A percentile compares a stretch with the other conserved stretches of the same genome.
These are phyloP conservation scores for Cetoscarus ocellatus DNA, from an alignment of 2,797 vertebrate species.

Conservation along the genomic window DNA sequence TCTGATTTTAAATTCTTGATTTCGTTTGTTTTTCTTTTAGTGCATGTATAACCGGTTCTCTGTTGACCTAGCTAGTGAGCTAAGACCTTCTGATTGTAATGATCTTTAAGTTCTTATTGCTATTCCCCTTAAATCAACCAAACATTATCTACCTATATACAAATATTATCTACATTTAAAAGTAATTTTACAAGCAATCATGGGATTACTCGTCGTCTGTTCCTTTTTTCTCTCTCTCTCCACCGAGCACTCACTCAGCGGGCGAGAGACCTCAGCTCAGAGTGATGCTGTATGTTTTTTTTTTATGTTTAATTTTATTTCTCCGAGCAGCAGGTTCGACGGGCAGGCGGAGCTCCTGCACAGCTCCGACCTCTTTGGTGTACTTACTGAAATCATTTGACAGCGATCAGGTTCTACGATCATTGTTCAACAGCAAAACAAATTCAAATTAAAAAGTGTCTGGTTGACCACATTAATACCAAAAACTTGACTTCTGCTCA, in stretches of 20 bases:
- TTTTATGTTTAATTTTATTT: conserved; percentile 44
- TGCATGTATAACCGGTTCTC: conserved; percentile 79
- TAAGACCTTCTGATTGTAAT: conserved; percentile 85
- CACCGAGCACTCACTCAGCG: conserved; percentile 65
- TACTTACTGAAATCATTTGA: conserved; percentile 68
- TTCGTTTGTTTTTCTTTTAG: conserved; percentile 44
- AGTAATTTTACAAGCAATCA: conserved; percentile 76
- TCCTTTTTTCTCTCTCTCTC: conserved; percentile 43
- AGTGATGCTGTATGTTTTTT: conserved; percentile 52
- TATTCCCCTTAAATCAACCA: conserved; percentile 75
- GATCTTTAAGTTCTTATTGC: conserved; percentile 69
- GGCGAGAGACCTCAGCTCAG: conserved; percentile 55
- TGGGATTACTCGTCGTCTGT: conserved; percentile 65
- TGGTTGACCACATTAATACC: conserved; percentile 78
- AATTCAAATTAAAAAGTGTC: conserved; percentile 76
- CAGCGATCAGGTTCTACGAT: conserved; percentile 72
- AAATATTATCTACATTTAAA: conserved; percentile 81
- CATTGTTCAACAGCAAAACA: conserved; percentile 63
- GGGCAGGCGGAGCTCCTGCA: conserved; percentile 49
- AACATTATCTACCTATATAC: conserved; percentile 82
- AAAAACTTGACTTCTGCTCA: conserved; percentile 43
- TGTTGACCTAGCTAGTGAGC: conserved; percentile 80
- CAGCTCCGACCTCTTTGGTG: conserved; percentile 61
- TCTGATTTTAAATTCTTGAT: conserved; percentile 24
- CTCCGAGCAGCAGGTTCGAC: conserved; percentile 57